Percentiles rank a stretch among this genome's conserved stretches.
These are phyloP conservation scores for Yoshiicerus persimilis DNA, from an alignment of 1,140 invertebrate genomes.

Conservation along the genomic window DNA sequence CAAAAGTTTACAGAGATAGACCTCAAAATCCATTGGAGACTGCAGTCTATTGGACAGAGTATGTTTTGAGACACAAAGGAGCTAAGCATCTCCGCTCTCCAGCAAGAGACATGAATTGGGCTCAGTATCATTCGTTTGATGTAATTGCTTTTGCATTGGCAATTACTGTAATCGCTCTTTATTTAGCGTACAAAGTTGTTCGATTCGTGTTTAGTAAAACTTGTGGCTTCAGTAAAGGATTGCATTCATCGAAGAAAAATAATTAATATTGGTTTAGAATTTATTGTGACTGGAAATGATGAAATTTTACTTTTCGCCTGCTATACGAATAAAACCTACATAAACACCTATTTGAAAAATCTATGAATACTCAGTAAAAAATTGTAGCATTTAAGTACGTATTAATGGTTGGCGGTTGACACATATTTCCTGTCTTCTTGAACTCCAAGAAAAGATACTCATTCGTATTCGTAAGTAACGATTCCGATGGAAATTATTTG, in stretches of 20 bases:
- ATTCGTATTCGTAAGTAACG: no score
- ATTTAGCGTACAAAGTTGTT: neutral
- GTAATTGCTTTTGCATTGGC: neutral
- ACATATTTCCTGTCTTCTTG: no score
- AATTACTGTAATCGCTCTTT: neutral
- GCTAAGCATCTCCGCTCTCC: conserved; percentile 55
- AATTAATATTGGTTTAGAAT: no score
- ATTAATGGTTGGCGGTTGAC: no score
- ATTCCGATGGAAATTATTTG: no score
- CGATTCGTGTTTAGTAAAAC: neutral
- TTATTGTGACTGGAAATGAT: no score
- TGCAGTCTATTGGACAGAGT: conserved; percentile 53
- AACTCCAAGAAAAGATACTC: no score
- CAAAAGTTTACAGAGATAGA: conserved; percentile 58
- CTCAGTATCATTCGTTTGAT: conserved; percentile 5
- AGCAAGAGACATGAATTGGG: conserved; percentile 51
- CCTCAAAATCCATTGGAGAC: conserved; percentile 47
- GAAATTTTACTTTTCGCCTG: no score
- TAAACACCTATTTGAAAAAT: no score
- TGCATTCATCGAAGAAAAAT: neutral
- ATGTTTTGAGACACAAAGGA: conserved; percentile 51
- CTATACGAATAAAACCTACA: no score
- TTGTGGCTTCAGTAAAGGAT: neutral
- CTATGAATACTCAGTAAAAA: no score
- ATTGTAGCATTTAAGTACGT: no score